Evolutionary conservation across 2,113 vertebrate species (phyloP).

Genomic region (Megaceryle torquata): DNA sequence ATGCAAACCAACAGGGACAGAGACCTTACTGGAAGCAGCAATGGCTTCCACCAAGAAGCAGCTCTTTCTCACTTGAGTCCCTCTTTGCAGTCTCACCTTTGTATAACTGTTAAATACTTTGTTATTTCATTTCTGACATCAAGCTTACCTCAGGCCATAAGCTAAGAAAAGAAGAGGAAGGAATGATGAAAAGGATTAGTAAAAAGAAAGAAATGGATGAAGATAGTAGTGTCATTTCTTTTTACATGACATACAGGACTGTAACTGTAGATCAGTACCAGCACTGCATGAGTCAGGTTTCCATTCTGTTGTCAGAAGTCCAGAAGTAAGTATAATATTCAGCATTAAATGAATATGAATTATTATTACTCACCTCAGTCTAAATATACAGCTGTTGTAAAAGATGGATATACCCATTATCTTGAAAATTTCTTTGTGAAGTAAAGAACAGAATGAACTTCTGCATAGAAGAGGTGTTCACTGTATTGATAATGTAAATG

Average conservation of each 20-base stretch:
- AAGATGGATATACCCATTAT: background rate
- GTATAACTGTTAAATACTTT: background rate
- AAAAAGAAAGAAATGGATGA: background rate
- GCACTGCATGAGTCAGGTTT: background rate
- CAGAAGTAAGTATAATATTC: background rate
- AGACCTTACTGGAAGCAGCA: background rate
- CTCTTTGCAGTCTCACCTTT: background rate
- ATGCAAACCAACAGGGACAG: background rate
- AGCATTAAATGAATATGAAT: background rate
- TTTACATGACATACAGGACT: background rate
- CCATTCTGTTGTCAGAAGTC: background rate
- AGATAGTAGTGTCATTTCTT: background rate
- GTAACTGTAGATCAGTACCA: background rate
- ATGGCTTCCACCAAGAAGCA: background rate
- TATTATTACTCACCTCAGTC: background rate
- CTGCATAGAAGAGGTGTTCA: background rate
- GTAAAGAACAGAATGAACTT: background rate
- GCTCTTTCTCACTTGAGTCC: background rate
- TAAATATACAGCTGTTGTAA: background rate
- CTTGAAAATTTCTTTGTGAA: background rate
- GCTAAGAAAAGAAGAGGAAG: background rate
- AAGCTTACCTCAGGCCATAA: background rate
- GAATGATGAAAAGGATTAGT: background rate
- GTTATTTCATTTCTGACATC: background rate
- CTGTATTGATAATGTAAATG: background rate